Evolutionary conservation across 2,797 vertebrate species (phyloP).

Genomic region (Odontamblyopus lacepedii): DNA sequence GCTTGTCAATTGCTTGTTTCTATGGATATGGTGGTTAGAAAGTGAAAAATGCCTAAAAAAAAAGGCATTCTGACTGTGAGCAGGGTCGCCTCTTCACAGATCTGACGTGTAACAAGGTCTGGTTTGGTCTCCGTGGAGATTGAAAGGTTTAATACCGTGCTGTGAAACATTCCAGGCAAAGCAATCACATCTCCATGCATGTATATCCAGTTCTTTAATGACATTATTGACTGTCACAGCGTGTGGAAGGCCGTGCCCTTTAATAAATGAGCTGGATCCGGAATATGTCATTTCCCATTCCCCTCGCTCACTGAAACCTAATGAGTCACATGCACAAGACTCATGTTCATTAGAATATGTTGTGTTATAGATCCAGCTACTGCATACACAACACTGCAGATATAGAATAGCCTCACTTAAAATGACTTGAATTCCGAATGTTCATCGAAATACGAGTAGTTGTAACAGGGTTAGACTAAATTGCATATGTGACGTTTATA

Average conservation of each 20-base stretch:
- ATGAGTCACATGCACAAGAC: slow-evolving; percentile 16
- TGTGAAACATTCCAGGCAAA: too few relatives aligned
- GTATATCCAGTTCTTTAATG: neutral
- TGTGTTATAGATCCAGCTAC: neutral
- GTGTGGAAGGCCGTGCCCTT: neutral
- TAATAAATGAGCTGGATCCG: neutral
- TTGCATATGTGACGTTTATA: too few relatives aligned
- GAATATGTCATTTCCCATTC: neutral
- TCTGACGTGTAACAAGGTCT: too few relatives aligned
- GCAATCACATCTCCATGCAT: too few relatives aligned
- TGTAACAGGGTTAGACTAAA: too few relatives aligned
- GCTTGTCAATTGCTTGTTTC: too few relatives aligned
- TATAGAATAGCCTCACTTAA: neutral
- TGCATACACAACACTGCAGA: neutral
- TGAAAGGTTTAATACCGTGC: too few relatives aligned
- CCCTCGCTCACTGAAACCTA: neutral
- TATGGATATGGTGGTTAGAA: too few relatives aligned
- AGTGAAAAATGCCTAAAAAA: neutral
- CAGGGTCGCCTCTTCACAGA: too few relatives aligned
- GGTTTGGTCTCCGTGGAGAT: too few relatives aligned
- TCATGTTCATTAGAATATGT: slow-evolving; percentile 27
- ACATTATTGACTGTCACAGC: neutral
- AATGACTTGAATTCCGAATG: neutral
- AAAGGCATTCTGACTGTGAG: neutral
- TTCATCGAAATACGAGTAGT: neutral